phyloP scores from a whole-genome alignment of 2,888 invertebrate genomes.

The Andrena trimmerana region DNA sequence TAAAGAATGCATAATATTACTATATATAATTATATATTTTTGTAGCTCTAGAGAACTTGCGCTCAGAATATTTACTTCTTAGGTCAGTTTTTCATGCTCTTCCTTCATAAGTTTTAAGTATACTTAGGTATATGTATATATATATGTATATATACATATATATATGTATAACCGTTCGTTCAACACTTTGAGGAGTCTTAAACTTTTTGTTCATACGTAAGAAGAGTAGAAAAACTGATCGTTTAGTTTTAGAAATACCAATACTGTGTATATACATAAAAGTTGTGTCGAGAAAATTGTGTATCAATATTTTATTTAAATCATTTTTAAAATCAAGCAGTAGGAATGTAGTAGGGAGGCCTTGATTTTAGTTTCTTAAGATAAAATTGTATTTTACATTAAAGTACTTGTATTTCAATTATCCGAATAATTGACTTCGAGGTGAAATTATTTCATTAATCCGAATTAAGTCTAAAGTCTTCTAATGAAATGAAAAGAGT shows the following conservation, averaged over 20 bases:
- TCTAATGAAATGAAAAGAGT: constrained; percentile 32
- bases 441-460: constrained; percentile 42
- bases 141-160: no score
- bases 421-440: constrained; percentile 18
- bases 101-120: constrained; percentile 59
- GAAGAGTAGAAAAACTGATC: constrained; percentile 76
- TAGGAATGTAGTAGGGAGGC: constrained; percentile 71
- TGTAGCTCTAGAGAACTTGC: constrained; percentile 81
- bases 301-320: constrained; percentile 75
- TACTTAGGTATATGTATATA: constrained; percentile 19
- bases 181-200: constrained; percentile 39
- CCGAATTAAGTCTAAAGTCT: constrained; percentile 23
- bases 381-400: constrained; percentile 47
- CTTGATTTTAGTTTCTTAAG: constrained; percentile 75
- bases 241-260: constrained; percentile 76
- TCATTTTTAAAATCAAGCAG: constrained; percentile 69
- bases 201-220: constrained; percentile 48
- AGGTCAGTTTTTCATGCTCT: constrained; percentile 73
- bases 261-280: constrained; percentile 72
- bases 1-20: constrained; percentile 77
- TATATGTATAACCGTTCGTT: constrained; percentile 38
- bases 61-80: constrained; percentile 78
- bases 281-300: constrained; percentile 75
- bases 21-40: constrained; percentile 81
- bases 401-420: constrained; percentile 41